phyloP scores from a whole-genome alignment of 2,113 vertebrate species.

The Chiloscyllium plagiosum region DNA sequence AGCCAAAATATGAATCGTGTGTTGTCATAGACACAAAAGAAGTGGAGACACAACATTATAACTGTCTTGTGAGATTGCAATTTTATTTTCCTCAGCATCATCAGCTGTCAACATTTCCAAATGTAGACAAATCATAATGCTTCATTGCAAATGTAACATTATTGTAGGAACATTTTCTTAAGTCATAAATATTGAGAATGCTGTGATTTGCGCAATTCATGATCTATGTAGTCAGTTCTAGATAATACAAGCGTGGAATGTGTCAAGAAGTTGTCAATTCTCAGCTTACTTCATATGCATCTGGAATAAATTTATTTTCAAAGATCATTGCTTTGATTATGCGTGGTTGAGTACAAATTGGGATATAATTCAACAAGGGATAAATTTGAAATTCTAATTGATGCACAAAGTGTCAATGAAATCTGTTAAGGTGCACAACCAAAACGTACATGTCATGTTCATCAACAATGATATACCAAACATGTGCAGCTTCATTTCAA shows the following conservation, averaged over 20 bases:
- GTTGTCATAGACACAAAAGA: not conserved
- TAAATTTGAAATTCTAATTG: constrained; percentile 3
- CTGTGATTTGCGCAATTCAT: not conserved
- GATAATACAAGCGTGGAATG: too few species aligned
- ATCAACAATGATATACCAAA: constrained; percentile 24
- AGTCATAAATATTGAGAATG: not conserved
- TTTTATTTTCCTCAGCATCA: not conserved
- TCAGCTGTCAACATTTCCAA: not conserved
- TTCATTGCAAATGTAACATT: not conserved
- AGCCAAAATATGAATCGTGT: not conserved
- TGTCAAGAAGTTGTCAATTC: not conserved
- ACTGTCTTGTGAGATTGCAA: not conserved
- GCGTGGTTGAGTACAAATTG: not conserved
- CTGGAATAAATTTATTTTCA: not conserved
- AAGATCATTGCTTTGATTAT: constrained; percentile 1
- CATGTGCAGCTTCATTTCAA: constrained; percentile 19
- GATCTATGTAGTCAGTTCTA: not conserved
- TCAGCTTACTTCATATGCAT: not conserved
- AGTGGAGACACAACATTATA: not conserved
- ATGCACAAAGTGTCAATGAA: constrained; percentile 15
- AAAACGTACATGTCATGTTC: not conserved
- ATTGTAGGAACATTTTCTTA: not conserved
- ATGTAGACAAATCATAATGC: not conserved
- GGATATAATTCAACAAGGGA: constrained; percentile 20
- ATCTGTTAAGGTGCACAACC: not conserved